These are phyloP conservation scores for Gorsachius goisagi DNA, from an alignment of 2,113 vertebrate species.

Conservation along the genomic window DNA sequence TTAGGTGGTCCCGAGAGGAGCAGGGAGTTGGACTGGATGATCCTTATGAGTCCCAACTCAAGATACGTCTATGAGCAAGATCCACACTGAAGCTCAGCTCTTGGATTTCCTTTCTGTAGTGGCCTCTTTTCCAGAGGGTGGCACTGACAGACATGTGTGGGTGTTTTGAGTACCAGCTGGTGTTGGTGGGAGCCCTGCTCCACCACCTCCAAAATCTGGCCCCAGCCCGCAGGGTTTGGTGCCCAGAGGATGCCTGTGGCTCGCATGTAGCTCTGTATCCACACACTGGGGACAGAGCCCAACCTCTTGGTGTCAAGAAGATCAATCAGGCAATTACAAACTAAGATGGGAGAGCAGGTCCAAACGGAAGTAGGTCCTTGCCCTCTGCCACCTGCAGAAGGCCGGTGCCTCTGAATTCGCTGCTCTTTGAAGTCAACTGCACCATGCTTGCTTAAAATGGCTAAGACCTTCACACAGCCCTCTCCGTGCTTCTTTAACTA, in stretches of 20 bases:
- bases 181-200: background rate
- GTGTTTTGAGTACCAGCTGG: background rate
- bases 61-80: background rate
- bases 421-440: background rate
- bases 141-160: accelerated
- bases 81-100: background rate
- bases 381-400: background rate
- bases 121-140: background rate
- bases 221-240: accelerated
- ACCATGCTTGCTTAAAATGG: background rate
- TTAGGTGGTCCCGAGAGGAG: background rate
- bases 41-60: background rate
- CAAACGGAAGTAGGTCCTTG: background rate
- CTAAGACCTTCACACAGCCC: accelerated
- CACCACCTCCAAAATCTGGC: background rate
- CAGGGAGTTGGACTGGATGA: background rate
- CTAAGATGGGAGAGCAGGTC: background rate
- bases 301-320: background rate
- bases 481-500: background rate
- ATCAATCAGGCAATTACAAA: background rate
- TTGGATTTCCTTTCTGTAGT: background rate
- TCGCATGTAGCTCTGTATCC: accelerated
- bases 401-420: background rate
- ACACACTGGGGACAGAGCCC: accelerated
- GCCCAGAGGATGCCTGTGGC: background rate